phyloP scores from a whole-genome alignment of 1,140 invertebrate species.

The Littorina saxatilis region DNA sequence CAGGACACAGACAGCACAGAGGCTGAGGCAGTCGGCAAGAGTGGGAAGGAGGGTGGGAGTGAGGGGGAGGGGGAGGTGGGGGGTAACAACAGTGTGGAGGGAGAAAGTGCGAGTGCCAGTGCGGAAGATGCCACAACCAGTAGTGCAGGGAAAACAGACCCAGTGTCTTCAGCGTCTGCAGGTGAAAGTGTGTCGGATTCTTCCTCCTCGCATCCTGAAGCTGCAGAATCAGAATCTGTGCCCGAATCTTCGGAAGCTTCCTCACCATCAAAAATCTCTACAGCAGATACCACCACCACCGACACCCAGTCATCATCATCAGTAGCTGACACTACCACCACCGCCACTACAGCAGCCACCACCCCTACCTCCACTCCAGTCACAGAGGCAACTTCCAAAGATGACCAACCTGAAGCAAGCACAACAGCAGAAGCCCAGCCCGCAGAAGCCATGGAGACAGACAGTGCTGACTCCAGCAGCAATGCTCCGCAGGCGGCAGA shows the following conservation, averaged over 20 bases:
- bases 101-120: background rate
- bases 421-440: background rate
- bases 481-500: slow-evolving; percentile 5
- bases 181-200: background rate
- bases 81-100: background rate
- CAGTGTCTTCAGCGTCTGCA: background rate
- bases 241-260: background rate
- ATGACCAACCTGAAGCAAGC: background rate
- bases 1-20: too few species aligned
- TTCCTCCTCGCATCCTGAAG: background rate
- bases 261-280: background rate
- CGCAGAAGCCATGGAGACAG: background rate
- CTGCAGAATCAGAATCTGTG: background rate
- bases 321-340: background rate
- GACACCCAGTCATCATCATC: background rate
- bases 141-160: background rate
- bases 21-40: too few species aligned
- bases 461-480: slow-evolving; percentile 18
- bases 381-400: background rate
- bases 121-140: background rate
- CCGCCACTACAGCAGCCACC: background rate
- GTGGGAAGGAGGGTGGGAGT: too few species aligned
- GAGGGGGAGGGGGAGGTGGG: background rate
- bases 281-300: background rate
- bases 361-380: background rate